These are phyloP conservation scores for Andrena bucephala DNA, from an alignment of 2,888 invertebrate species.

Conservation along the genomic window DNA sequence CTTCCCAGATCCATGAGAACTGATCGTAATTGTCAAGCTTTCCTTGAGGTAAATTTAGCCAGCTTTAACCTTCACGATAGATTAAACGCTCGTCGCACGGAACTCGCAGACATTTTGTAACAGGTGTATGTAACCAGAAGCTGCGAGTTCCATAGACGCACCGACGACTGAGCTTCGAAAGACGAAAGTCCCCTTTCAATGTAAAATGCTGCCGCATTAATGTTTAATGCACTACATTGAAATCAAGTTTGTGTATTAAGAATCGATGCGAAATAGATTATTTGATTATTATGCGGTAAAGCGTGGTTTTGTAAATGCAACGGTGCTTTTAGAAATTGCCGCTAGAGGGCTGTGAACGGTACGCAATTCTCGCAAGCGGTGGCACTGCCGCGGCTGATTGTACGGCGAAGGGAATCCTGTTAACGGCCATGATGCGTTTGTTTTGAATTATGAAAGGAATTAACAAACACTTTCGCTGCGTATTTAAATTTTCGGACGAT, in stretches of 20 bases:
- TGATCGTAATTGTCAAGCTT: not conserved
- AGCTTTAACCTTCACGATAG: constrained; percentile 44
- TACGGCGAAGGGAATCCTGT: not conserved
- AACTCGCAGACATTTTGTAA: constrained; percentile 52
- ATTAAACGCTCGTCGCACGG: not conserved
- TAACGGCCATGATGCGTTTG: too few relatives aligned
- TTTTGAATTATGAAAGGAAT: too few relatives aligned
- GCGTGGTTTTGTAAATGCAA: not conserved
- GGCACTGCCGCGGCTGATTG: not conserved
- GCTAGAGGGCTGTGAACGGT: not conserved
- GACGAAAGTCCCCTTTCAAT: not conserved
- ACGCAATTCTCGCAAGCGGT: not conserved
- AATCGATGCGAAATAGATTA: not conserved
- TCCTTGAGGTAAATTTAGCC: not conserved
- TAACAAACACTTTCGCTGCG: too few relatives aligned
- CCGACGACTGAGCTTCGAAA: not conserved
- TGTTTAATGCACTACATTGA: not conserved
- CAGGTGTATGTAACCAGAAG: constrained; percentile 20
- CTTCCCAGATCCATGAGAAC: constrained; percentile 68
- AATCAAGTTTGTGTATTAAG: not conserved
- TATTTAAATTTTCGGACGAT: too few relatives aligned
- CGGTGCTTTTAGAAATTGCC: not conserved
- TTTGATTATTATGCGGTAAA: not conserved
- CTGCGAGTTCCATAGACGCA: constrained; percentile 7
- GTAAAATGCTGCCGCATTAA: not conserved